Conservation (phyloP, 2,113 vertebrate genomes). For the Chaetodon auriga region DNA sequence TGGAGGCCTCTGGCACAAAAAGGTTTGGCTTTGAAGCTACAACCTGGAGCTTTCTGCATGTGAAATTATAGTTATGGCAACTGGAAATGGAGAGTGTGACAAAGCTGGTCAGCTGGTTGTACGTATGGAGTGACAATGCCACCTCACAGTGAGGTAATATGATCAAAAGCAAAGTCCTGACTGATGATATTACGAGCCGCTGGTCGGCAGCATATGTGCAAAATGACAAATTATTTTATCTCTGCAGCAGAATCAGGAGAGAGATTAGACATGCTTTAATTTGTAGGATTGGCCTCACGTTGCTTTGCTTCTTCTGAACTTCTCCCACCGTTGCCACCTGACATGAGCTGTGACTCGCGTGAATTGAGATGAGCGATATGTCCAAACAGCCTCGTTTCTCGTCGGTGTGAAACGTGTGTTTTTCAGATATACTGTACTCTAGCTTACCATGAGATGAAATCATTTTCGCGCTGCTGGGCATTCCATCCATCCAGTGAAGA, state of each 20-base stretch:
- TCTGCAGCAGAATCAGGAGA: neutral
- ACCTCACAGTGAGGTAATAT: neutral
- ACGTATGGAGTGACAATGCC: neutral
- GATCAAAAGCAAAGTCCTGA: no score
- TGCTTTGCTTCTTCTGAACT: neutral
- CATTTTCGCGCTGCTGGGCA: constrained; percentile 14
- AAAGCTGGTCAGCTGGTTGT: neutral
- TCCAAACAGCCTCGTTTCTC: no score
- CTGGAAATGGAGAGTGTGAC: neutral
- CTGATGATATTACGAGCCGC: no score
- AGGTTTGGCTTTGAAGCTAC: constrained; percentile 2
- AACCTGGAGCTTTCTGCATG: constrained; percentile 13
- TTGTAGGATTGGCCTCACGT: neutral
- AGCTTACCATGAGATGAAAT: constrained; percentile 42
- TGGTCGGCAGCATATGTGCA: no score
- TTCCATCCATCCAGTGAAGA: constrained; percentile 44
- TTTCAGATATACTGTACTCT: constrained; percentile 22
- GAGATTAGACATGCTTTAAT: neutral
- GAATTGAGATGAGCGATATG: neutral
- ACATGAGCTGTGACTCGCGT: neutral
- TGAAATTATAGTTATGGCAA: neutral
- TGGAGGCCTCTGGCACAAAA: neutral
- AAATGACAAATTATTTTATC: no score
- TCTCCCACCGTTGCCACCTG: neutral
- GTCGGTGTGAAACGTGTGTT: neutral